These are phyloP conservation scores for Lordiphosa clarofinis DNA, from an alignment of 1,140 invertebrate genomes.

Conservation along the genomic window DNA sequence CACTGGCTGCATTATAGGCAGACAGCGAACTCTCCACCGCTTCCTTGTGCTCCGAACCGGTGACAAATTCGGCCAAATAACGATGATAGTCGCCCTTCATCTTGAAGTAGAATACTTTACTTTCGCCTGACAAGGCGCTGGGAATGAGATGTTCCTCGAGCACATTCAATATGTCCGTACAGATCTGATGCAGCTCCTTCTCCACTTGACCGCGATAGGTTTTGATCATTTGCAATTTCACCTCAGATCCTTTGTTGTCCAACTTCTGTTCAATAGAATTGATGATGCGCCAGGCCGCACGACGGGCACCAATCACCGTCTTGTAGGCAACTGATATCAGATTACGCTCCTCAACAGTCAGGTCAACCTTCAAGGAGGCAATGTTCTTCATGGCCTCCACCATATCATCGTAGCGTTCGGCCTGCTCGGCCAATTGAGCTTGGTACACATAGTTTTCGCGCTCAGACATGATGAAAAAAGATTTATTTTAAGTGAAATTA, in stretches of 20 bases:
- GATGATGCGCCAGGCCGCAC: slow-evolving; percentile 98
- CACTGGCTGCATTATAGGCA: slow-evolving; percentile 98
- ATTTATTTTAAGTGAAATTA: no score
- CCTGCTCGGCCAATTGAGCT: no score
- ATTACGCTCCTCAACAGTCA: slow-evolving; percentile 97
- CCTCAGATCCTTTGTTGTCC: slow-evolving; percentile 88
- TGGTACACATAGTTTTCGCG: no score
- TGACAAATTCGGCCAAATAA: slow-evolving; percentile 98
- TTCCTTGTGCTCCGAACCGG: slow-evolving; percentile 95
- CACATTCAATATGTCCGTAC: slow-evolving; percentile 95
- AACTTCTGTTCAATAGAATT: slow-evolving; percentile 97
- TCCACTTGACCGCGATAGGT: slow-evolving; percentile 96
- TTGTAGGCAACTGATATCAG: slow-evolving; percentile 99
- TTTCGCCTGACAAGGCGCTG: slow-evolving; percentile 93
- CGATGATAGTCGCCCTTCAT: slow-evolving; percentile 99
- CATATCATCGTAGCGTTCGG: slow-evolving; percentile 84
- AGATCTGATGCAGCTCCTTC: slow-evolving; percentile 97
- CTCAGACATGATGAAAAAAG: no score
- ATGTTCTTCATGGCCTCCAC: slow-evolving; percentile 98
- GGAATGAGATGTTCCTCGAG: slow-evolving; percentile 97
- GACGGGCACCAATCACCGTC: slow-evolving; percentile 97
- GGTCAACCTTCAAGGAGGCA: slow-evolving; percentile 94
- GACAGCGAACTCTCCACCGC: slow-evolving; percentile 96
- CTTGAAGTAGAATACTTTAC: slow-evolving; percentile 99
- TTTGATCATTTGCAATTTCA: slow-evolving; percentile 95